Evolutionary conservation across 2,113 vertebrate genomes (phyloP), one percentile per base, ranked within the genome.

Genomic region (Catharus fuscescens): DNA sequence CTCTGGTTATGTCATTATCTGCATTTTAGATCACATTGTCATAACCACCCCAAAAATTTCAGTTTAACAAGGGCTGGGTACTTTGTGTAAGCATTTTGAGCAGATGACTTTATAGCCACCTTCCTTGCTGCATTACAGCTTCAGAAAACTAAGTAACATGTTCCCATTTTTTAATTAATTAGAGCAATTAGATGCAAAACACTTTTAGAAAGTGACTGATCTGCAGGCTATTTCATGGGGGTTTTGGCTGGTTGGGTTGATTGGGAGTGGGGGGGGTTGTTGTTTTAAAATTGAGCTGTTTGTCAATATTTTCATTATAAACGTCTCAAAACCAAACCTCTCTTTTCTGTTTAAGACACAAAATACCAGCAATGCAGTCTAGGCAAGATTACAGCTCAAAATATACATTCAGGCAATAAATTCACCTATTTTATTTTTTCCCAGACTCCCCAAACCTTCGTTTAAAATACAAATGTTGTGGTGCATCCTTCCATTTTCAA

Each of bases 101-200:
- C 61, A 87, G 59, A 59, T 66, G 18, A 90, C 21, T 92, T 93
- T 56, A 91, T 14, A 80, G 31, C 79, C 81, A 93, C 34, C 48
- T 88, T 92, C 52, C 79, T 92, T 0, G 0, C 54, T 97, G 28
- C 56, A 87, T 59, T 91, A 67, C 13, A 95, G 70, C 26, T 70
- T 72, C 83, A 80, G 69, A 77, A 18, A 64, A 42, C 29, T 88
- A 69, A 91, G 72, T 59, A 96, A 5, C 40, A 32, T 32, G 14
- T 73, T 67, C 88, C 47, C 59, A 57, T 83, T 91, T 90, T 86
- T 81, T 61, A 92, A 26, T 48, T 93, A 94, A 92, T 95, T 90
- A 81, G 64, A 88, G 42, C 28, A 80, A 92, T 44, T 59, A 91
- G 42, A 31, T 62, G 59, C 32, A 86, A 90, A 97, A 69, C 3